These are phyloP conservation scores for Temnothorax nylanderi DNA, from an alignment of 1,140 invertebrate genomes.

Conservation along the genomic window DNA sequence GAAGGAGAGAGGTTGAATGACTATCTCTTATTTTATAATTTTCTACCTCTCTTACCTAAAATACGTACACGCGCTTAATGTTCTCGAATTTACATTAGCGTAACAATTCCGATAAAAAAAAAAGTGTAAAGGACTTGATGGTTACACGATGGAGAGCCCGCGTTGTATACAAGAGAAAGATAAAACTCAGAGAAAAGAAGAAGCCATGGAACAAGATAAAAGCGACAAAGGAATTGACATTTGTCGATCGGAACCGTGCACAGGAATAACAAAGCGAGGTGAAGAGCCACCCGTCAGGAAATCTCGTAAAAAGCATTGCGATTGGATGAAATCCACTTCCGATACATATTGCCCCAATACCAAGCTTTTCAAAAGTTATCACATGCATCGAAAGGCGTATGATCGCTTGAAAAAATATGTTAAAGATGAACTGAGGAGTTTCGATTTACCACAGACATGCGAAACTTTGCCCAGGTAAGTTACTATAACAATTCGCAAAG, in stretches of 20 bases:
- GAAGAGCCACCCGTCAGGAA: background rate
- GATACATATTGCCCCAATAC: conserved; percentile 11
- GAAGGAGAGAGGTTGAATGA: background rate
- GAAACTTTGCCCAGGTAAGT: conserved; percentile 21
- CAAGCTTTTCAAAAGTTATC: background rate
- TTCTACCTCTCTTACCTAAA: background rate
- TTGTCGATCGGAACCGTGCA: background rate
- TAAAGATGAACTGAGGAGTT: background rate
- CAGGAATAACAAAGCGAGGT: background rate
- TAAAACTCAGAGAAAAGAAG: background rate
- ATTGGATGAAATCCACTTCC: conserved; percentile 22
- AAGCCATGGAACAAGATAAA: background rate
- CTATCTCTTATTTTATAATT: background rate
- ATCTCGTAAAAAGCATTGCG: conserved; percentile 33
- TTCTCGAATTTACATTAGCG: background rate
- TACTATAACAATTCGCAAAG: background rate
- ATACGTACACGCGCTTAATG: background rate
- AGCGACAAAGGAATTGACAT: conserved; percentile 9
- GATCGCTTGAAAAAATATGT: conserved; percentile 12
- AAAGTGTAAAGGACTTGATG: background rate
- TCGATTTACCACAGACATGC: background rate
- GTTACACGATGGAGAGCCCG: background rate
- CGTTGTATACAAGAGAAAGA: background rate
- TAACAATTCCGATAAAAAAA: background rate
- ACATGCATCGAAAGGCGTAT: background rate